Evolutionary conservation across 1,140 invertebrate species (phyloP), one percentile per base, ranked within the genome.

Genomic region (Caenorhabditis tropicalis): DNA sequence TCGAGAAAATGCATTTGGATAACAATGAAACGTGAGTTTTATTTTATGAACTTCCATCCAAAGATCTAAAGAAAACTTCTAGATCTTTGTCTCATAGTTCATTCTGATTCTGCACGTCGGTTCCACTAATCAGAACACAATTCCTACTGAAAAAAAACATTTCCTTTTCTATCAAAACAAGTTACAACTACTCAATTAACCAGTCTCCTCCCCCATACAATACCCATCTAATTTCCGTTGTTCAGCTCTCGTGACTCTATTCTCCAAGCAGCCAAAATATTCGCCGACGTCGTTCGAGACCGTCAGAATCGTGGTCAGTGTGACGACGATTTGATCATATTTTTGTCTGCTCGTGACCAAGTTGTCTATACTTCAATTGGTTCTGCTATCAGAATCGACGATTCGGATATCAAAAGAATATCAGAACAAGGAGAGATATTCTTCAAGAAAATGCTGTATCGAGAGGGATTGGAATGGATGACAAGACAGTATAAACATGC

Each of bases 271-370:
- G 82, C 82, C 33, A 48, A 82, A 53, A 58, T 79, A 15, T 85
- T 85, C 33, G 84, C 84, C 27, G 84, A 85, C 65, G 80, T 53
- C 29, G 24, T 85, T 15, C 21, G 84, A 51, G 60, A 83, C 7
- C 84, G 80, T 27, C 74, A 79, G 33, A 82, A 82, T 27, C 80
- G 84, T 5, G 84, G 84, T 19, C 84, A 85, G 29, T 85, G 84
- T 39, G 79, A 85, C 56, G 84, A 85, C 43, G 84, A 85, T 33
- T 16, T 85, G 39, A 27, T 85, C 12, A 85, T 85, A 21, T 82
- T 85, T n/a, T 39, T 85, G 33, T 85, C 84, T 4, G 60, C 46
- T 27, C 29, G 39, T n/a, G 84, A 85, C 49, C 21, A 82, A 49
- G 84, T 82, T 24, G 81, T 85, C 21, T 85, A 56, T 24, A 82